These are phyloP conservation scores for Oreochromis spilurus DNA, from an alignment of 2,113 vertebrate species.

Conservation along the genomic window DNA sequence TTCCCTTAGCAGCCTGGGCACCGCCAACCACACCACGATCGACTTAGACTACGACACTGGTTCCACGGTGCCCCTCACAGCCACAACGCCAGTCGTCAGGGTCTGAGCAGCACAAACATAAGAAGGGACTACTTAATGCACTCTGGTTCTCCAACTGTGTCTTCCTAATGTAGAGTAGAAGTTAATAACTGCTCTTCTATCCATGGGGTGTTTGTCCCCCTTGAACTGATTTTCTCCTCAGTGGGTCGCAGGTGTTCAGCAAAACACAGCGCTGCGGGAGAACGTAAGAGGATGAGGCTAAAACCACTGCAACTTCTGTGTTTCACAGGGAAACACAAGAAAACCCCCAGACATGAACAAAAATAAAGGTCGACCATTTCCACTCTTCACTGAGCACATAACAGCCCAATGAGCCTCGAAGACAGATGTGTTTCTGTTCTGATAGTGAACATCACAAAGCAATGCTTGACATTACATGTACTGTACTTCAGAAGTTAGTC, in stretches of 20 bases:
- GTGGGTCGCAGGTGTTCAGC: neutral
- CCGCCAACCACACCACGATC: conserved; percentile 71
- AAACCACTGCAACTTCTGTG: conserved; percentile 44
- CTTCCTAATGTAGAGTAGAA: conserved; percentile 14
- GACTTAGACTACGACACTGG: conserved; percentile 82
- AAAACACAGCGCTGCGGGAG: conserved; percentile 1
- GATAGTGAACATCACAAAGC: conserved; percentile 19
- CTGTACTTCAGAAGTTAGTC: conserved; percentile 49
- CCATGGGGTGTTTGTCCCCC: neutral
- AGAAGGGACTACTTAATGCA: neutral
- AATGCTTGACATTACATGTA: conserved; percentile 33
- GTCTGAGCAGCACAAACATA: conserved; percentile 51
- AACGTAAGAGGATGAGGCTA: neutral
- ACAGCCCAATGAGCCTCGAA: conserved; percentile 37
- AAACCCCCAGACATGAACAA: neutral
- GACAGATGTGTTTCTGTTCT: neutral
- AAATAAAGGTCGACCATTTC: conserved; percentile 26
- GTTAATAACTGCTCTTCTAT: neutral
- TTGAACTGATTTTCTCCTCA: neutral
- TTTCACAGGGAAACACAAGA: conserved; percentile 27
- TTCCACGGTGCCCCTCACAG: conserved; percentile 79
- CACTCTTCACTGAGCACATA: conserved; percentile 26
- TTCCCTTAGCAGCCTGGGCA: conserved; percentile 76
- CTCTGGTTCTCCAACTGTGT: neutral
- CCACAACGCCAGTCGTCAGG: conserved; percentile 67